Conservation (phyloP, 2,113 vertebrate genomes). For the Pogona vitticeps region DNA sequence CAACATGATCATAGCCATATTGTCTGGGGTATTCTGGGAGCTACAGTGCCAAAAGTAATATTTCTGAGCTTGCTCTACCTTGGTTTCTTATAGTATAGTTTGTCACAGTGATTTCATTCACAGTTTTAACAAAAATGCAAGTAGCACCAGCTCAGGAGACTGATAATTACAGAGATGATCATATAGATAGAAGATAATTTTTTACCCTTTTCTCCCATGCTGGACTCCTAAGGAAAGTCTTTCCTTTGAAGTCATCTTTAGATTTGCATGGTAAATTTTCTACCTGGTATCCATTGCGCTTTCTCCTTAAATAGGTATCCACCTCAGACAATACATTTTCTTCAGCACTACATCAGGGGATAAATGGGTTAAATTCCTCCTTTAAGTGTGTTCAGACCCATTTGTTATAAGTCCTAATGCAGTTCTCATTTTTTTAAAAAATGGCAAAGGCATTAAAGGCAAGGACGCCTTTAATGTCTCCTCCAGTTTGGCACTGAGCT, state of each 20-base stretch:
- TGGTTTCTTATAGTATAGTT: too few relatives aligned
- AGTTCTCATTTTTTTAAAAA: neutral
- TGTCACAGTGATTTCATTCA: too few relatives aligned
- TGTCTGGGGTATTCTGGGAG: too few relatives aligned
- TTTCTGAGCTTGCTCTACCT: too few relatives aligned
- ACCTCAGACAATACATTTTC: neutral
- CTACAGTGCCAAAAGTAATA: too few relatives aligned
- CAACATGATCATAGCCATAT: too few relatives aligned
- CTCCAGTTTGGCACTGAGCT: neutral
- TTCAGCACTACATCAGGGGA: neutral
- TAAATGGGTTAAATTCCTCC: neutral
- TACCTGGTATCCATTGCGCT: neutral
- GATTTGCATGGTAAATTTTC: neutral
- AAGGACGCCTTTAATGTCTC: neutral
- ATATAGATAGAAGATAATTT: too few relatives aligned
- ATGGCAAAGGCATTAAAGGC: neutral
- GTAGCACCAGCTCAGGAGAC: too few relatives aligned
- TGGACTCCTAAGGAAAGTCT: neutral
- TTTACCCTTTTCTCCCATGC: neutral
- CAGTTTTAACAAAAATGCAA: too few relatives aligned
- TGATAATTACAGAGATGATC: neutral
- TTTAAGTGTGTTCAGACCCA: neutral
- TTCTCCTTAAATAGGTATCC: neutral
- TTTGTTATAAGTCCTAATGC: neutral
- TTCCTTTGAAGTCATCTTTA: neutral